A percentile compares a stretch with the other conserved stretches of the same genome.
Conservation (phyloP, 2,888 invertebrate genomes). For the Zeuzera pyrina region DNA sequence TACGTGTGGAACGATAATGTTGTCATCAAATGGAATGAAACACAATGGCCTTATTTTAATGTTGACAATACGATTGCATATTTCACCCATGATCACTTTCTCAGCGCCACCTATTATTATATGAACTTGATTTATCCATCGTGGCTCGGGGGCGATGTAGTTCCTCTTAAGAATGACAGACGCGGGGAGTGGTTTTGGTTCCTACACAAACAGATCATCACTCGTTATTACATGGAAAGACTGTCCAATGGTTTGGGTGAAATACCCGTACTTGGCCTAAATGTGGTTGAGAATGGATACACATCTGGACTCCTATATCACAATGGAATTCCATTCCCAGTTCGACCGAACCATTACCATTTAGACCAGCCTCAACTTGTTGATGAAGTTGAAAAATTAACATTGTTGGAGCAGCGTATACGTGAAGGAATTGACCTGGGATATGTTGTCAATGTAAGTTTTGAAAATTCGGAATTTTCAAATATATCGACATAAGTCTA, state of each 20-base stretch:
- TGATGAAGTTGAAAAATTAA: constrained; percentile 51
- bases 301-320: constrained; percentile 75
- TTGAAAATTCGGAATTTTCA: not conserved
- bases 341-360: constrained; percentile 72
- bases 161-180: constrained; percentile 65
- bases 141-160: constrained; percentile 74
- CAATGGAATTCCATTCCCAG: constrained; percentile 78
- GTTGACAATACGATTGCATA: constrained; percentile 75
- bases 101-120: constrained; percentile 78
- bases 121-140: constrained; percentile 74
- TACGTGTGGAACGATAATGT: constrained; percentile 57
- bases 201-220: constrained; percentile 77
- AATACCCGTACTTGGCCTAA: constrained; percentile 71
- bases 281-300: constrained; percentile 73
- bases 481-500: not conserved
- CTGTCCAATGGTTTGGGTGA: constrained; percentile 79
- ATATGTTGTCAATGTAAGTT: constrained; percentile 52
- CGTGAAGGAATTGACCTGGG: constrained; percentile 75
- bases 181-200: constrained; percentile 79
- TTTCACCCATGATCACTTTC: constrained; percentile 80
- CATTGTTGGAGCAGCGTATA: constrained; percentile 70
- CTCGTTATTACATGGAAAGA: constrained; percentile 84
- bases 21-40: constrained; percentile 76
- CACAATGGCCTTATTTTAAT: constrained; percentile 68
- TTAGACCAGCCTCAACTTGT: constrained; percentile 57